These are phyloP conservation scores for Babylonia areolata DNA, from an alignment of 1,140 invertebrate genomes.

Conservation along the genomic window DNA sequence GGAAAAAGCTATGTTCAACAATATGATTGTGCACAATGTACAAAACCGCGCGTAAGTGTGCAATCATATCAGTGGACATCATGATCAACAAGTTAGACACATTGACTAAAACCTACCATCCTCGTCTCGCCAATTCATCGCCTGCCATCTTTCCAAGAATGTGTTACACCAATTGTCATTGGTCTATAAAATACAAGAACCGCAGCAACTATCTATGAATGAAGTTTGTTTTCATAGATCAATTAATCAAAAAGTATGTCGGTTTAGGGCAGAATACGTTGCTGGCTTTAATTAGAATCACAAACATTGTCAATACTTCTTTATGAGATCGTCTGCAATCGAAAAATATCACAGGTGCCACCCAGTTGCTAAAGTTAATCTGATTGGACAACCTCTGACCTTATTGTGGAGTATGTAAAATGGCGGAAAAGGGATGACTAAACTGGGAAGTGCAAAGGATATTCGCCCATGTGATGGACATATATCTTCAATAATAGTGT, in stretches of 20 bases:
- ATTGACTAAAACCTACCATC: background rate
- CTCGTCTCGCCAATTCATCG: slow-evolving; percentile 13
- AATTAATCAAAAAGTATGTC: background rate
- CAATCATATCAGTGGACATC: too few relatives aligned
- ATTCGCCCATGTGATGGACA: background rate
- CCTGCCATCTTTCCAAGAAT: background rate
- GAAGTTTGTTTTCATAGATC: background rate
- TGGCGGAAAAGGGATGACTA: slow-evolving; percentile 51
- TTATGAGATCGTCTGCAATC: background rate
- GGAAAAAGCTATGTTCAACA: too few relatives aligned
- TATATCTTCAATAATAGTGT: background rate
- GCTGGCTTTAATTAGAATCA: background rate
- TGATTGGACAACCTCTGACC: slow-evolving; percentile 48
- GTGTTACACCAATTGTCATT: background rate
- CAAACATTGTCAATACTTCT: background rate
- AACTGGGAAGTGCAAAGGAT: slow-evolving; percentile 19
- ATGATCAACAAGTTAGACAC: background rate
- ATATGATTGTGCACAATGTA: too few relatives aligned
- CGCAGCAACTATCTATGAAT: background rate
- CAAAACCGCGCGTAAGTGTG: too few relatives aligned
- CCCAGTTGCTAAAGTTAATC: slow-evolving; percentile 37
- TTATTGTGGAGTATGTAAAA: slow-evolving; percentile 41
- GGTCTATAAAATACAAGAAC: background rate
- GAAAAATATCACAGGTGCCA: slow-evolving; percentile 15
- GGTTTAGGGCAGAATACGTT: background rate